Percentiles rank a stretch among this genome's conserved stretches.
Evolutionary conservation across 30 jellyfish, hydroid and myxozoan genomes (phyloP).

Genomic region (Aurelia coerulea): DNA sequence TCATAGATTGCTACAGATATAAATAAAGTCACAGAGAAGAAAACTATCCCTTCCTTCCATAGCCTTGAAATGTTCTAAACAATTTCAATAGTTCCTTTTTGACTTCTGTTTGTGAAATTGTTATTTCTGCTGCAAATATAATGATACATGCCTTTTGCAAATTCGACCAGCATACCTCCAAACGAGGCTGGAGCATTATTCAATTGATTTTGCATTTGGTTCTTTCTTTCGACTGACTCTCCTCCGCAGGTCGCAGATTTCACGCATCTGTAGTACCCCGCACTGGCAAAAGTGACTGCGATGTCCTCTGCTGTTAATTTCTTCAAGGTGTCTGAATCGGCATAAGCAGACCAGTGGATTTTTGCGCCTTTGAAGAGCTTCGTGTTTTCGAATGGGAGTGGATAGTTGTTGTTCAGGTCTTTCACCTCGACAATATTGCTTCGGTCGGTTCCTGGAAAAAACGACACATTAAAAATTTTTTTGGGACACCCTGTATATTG

Average conservation of each 20-base stretch:
- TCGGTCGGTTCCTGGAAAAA: constrained; percentile 89
- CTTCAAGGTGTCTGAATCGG: background rate
- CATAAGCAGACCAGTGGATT: constrained; percentile 50
- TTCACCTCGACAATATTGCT: constrained; percentile 74
- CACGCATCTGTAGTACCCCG: constrained; percentile 81
- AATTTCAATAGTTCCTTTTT: constrained; percentile 72
- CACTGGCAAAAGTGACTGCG: constrained; percentile 78
- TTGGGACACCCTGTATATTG: too few relatives aligned
- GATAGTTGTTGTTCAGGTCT: constrained; percentile 80
- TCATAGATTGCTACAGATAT: too few relatives aligned
- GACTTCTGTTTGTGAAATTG: constrained; percentile 88
- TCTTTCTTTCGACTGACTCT: constrained; percentile 61
- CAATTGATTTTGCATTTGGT: constrained; percentile 60
- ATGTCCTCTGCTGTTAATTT: constrained; percentile 54
- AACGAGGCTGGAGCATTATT: constrained; percentile 96
- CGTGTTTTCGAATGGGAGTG: constrained; percentile 81
- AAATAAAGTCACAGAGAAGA: too few relatives aligned
- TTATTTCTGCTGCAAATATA: constrained; percentile 91
- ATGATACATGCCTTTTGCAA: constrained; percentile 65
- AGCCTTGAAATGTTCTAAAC: background rate
- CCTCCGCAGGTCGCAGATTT: constrained; percentile 52
- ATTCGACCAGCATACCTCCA: constrained; percentile 74
- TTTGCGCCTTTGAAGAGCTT: constrained; percentile 73
- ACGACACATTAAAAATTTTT: background rate
- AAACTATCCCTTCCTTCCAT: background rate